Percentiles rank a stretch among this genome's conserved stretches.
phyloP scores from a whole-genome alignment of 2,888 invertebrate species.

The Drosophila anomalipes region DNA sequence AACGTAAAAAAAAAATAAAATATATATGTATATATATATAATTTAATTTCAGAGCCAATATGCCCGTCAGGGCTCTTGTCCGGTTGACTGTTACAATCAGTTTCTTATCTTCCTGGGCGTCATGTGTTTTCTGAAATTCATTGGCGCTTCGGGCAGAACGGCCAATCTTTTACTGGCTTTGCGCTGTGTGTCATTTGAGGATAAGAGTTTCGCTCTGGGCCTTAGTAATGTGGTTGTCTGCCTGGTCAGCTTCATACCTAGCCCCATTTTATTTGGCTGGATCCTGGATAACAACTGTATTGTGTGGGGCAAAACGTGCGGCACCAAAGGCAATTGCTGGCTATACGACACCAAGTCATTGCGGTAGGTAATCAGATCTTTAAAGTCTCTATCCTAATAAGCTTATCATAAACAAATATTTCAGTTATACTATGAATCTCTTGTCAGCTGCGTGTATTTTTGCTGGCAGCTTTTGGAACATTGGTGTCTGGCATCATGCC shows the following conservation, averaged over 20 bases:
- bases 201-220: conserved; percentile 89
- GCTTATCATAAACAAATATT: conserved; percentile 86
- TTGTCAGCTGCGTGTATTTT: conserved; percentile 88
- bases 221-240: conserved; percentile 88
- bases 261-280: conserved; percentile 90
- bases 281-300: conserved; percentile 88
- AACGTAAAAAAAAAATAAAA: no score
- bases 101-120: conserved; percentile 86
- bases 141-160: conserved; percentile 87
- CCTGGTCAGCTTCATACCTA: conserved; percentile 90
- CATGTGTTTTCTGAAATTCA: conserved; percentile 87
- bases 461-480: conserved; percentile 88
- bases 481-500: conserved; percentile 88
- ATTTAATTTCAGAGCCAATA: conserved; percentile 40
- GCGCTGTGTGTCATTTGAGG: conserved; percentile 89
- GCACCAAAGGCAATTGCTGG: conserved; percentile 90
- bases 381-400: conserved; percentile 85
- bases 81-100: conserved; percentile 86
- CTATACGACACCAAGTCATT: conserved; percentile 89
- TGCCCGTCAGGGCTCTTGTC: conserved; percentile 86
- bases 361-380: conserved; percentile 60
- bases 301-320: conserved; percentile 90
- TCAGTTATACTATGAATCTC: conserved; percentile 83
- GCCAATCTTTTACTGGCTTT: conserved; percentile 87
- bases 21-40: not conserved